A percentile compares a stretch with the other conserved stretches of the same genome.
These are phyloP conservation scores for Tretioscincus oriximinensis DNA, from an alignment of 2,113 vertebrate genomes.

Conservation along the genomic window DNA sequence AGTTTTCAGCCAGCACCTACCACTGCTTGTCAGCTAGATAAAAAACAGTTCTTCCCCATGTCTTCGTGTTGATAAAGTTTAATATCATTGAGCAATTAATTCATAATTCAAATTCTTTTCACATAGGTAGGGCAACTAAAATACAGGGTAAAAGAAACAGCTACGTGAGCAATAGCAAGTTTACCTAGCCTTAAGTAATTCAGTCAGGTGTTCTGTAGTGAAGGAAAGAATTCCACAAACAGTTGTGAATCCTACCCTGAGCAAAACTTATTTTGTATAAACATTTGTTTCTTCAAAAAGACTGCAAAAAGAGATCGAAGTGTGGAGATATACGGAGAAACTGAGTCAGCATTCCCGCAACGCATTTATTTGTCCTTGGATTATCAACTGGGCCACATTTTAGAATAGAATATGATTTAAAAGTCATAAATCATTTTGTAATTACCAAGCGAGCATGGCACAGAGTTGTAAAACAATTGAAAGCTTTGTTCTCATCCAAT, in stretches of 20 bases:
- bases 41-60: neutral
- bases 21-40: neutral
- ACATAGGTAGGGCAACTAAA: neutral
- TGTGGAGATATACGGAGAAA: neutral
- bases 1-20: neutral
- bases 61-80: neutral
- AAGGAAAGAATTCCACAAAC: neutral
- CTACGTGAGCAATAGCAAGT: neutral
- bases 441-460: too few species aligned
- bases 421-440: neutral
- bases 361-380: neutral
- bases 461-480: too few species aligned
- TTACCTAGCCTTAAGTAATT: slow-evolving; percentile 4
- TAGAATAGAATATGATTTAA: neutral
- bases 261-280: neutral
- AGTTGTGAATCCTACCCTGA: neutral
- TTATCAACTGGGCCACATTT: neutral
- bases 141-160: neutral
- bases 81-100: neutral
- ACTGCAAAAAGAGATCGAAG: neutral
- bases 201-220: neutral
- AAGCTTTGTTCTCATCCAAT: too few species aligned
- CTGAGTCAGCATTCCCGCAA: neutral
- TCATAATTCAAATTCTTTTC: neutral
- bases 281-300: neutral